Conservation (phyloP, 2,797 vertebrate species). For the Chelidonichthys spinosus region DNA sequence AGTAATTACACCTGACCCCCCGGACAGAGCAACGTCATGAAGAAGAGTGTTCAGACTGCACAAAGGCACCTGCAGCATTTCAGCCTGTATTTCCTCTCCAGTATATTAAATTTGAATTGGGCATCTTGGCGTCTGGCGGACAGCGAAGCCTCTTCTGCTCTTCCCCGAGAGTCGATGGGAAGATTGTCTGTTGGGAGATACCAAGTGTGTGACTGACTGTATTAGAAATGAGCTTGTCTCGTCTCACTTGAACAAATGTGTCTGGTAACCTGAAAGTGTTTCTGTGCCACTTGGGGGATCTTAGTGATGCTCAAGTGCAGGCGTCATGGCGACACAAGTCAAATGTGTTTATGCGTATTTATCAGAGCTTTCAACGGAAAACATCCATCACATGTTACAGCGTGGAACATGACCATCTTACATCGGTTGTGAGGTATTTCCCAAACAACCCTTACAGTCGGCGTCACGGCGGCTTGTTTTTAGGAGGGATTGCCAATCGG, state of each 20-base stretch:
- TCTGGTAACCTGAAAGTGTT: conserved; percentile 24
- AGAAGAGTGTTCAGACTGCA: conserved; percentile 8
- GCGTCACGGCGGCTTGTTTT: conserved; percentile 33
- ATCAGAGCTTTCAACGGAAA: conserved; percentile 22
- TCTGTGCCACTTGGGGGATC: conserved; percentile 24
- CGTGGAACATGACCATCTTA: conserved; percentile 42
- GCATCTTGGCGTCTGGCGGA: not conserved
- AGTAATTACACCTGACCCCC: conserved; percentile 56
- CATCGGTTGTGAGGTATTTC: conserved; percentile 39
- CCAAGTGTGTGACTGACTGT: conserved; percentile 23
- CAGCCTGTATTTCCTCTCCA: conserved; percentile 4
- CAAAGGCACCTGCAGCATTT: not conserved
- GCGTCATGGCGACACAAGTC: conserved; percentile 5
- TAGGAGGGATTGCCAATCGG: conserved; percentile 56
- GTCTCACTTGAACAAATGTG: conserved; percentile 18
- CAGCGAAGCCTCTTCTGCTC: conserved; percentile 22
- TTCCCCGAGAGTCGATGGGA: conserved; percentile 12
- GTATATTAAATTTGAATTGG: conserved; percentile 34
- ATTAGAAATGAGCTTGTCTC: conserved; percentile 32
- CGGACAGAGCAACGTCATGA: not conserved
- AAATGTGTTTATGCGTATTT: conserved; percentile 44
- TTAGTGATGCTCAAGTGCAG: conserved; percentile 27
- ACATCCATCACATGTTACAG: conserved; percentile 43
- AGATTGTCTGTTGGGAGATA: conserved; percentile 18
- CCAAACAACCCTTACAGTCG: conserved; percentile 15